Percentiles rank a stretch among this genome's conserved stretches.
Evolutionary conservation across 2,797 vertebrate species (phyloP).

Genomic region (Macropodus opercularis): DNA sequence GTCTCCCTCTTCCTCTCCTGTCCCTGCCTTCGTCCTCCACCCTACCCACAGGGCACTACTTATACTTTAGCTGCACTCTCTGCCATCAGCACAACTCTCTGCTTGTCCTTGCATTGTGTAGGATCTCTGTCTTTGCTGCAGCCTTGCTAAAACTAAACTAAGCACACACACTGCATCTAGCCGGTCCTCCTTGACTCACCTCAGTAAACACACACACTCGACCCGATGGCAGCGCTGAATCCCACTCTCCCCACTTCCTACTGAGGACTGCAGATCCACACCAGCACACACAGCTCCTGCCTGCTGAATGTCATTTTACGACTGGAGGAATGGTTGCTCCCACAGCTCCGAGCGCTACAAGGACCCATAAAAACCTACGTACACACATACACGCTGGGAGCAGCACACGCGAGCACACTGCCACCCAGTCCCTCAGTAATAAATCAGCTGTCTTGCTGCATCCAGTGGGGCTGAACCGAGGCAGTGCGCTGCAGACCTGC

Average conservation of each 20-base stretch:
- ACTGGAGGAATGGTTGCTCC: constrained; percentile 74
- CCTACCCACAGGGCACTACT: constrained; percentile 70
- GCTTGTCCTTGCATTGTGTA: constrained; percentile 72
- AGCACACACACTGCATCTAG: constrained; percentile 63
- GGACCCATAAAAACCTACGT: constrained; percentile 71
- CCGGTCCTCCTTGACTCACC: constrained; percentile 69
- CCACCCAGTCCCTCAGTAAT: constrained; percentile 74
- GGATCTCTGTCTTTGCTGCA: constrained; percentile 66
- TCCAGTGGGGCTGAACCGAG: constrained; percentile 66
- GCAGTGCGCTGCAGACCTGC: constrained; percentile 69
- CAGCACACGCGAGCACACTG: constrained; percentile 52
- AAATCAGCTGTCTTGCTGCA: constrained; percentile 79
- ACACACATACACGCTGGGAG: constrained; percentile 48
- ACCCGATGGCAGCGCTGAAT: constrained; percentile 57
- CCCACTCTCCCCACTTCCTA: constrained; percentile 63
- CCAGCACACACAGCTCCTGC: constrained; percentile 68
- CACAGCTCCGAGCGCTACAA: constrained; percentile 57
- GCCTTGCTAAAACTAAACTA: constrained; percentile 63
- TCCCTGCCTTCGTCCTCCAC: constrained; percentile 60
- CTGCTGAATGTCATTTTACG: constrained; percentile 79
- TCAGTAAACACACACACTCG: constrained; percentile 52
- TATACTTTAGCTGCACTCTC: constrained; percentile 69
- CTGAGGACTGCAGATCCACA: constrained; percentile 64
- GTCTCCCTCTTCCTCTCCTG: constrained; percentile 37
- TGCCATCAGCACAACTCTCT: constrained; percentile 62